Percentiles rank a stretch among this genome's conserved stretches.
Conservation (phyloP, 2,797 vertebrate species). For the Numenius phaeopus region DNA sequence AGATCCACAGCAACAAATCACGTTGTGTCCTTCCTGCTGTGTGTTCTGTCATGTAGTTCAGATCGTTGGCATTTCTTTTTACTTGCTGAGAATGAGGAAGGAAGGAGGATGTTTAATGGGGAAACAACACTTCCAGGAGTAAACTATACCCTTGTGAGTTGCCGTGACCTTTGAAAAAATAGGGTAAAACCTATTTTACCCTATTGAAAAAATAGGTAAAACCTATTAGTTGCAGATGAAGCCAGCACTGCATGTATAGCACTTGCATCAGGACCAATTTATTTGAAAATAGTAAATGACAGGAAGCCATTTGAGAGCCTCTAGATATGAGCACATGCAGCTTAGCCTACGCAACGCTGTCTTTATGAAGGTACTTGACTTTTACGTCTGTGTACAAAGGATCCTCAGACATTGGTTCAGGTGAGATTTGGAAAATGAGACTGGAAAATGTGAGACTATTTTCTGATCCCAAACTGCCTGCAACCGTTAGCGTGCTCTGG, state of each 20-base stretch:
- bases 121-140: neutral
- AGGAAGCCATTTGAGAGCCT: neutral
- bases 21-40: neutral
- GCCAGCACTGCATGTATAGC: neutral
- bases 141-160: neutral
- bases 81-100: neutral
- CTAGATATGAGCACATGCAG: fast-evolving
- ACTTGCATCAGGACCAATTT: neutral
- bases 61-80: neutral
- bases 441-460: neutral
- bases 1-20: neutral
- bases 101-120: neutral
- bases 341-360: neutral
- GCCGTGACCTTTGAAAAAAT: neutral
- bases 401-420: neutral
- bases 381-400: neutral
- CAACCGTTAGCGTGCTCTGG: fast-evolving
- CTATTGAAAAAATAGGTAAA: neutral
- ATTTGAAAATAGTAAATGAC: neutral
- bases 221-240: neutral
- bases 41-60: fast-evolving
- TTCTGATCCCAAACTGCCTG: neutral
- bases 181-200: neutral
- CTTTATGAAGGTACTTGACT: neutral
- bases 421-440: neutral